Conservation (phyloP, 2,113 vertebrate genomes). For the Tricholaema leucomelas region DNA sequence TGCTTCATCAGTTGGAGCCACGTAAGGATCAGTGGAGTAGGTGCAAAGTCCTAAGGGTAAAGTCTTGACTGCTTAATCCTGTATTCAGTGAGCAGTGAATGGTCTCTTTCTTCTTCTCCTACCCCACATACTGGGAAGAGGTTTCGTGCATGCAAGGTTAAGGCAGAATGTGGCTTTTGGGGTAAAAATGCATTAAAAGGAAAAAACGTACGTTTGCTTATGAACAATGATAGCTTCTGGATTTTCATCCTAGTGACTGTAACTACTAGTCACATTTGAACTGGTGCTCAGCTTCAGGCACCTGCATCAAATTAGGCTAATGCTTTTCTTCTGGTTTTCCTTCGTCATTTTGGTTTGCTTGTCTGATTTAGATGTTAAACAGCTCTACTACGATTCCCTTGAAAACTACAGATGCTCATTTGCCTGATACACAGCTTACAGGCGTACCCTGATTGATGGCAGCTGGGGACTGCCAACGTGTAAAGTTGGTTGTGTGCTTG, state of each 20-base stretch:
- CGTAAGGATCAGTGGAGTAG: background rate
- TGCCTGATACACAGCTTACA: background rate
- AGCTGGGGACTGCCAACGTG: background rate
- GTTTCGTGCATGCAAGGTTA: background rate
- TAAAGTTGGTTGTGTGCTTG: background rate
- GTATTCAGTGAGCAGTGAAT: background rate
- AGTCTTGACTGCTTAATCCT: background rate
- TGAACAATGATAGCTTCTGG: background rate
- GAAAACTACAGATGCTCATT: slow-evolving; percentile 30
- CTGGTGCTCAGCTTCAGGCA: background rate
- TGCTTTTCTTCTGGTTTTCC: slow-evolving; percentile 3
- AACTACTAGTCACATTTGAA: background rate
- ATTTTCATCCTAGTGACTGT: background rate
- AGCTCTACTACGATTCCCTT: slow-evolving; percentile 33
- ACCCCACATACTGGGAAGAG: background rate
- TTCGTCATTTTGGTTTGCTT: background rate
- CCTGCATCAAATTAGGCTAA: background rate
- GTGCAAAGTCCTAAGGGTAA: background rate
- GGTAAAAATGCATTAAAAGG: background rate
- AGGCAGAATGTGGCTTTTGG: background rate
- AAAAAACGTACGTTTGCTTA: background rate
- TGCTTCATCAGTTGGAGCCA: background rate
- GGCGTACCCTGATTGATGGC: slow-evolving; percentile 14
- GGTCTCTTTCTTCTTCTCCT: background rate
- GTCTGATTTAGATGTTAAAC: slow-evolving; percentile 24